Evolutionary conservation across 1,140 invertebrate genomes (phyloP), one percentile per base, ranked within the genome.

Genomic region (Asbolus verrucosus): DNA sequence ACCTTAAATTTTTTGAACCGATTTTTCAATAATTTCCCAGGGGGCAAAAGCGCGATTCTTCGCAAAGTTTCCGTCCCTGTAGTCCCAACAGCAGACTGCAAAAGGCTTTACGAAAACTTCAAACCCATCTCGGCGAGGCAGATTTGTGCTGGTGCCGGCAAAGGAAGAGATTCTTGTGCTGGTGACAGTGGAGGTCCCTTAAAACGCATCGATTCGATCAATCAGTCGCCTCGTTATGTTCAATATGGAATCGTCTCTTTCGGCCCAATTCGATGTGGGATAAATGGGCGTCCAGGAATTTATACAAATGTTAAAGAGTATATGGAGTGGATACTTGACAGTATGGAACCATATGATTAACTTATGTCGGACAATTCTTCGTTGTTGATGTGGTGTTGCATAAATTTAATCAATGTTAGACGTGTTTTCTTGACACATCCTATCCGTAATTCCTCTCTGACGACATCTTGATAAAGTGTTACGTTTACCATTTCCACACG

Each of bases 121-220:
- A 65, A 65, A 0, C 9, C 62, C 6, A 69, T 79, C 8, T 71
- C 73, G 3, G 9, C 27, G 15, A 69, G 75, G 1, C 84, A 85
- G 41, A 76, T 86, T 6, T 87, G 85, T 68, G 85, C 84, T 0
- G 85, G 84, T 0, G 84, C 83, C 1, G 73, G 62, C 2, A 61
- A 75, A 1, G 80, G 81, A 0, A 77, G 80, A 30, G 85, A 87
- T 71, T 82, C 85, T 0, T 88, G 87, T 71, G 73, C 78, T 13
- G 87, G 87, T 0, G 88, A 89, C 73, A 87, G 87, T 33, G 87
- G 88, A 15, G 87, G 87, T 6, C 85, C 87, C 0, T 71, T 88
- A 13, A 85, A 86, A 83, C 68, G 71, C 16, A 46, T 75, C 6
- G 72, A 66, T 8, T 16, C 50, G 6, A 60, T 75, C 19, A 46